Evolutionary conservation across 2,797 vertebrate genomes (phyloP).

Genomic region (Cichlasoma orientale): DNA sequence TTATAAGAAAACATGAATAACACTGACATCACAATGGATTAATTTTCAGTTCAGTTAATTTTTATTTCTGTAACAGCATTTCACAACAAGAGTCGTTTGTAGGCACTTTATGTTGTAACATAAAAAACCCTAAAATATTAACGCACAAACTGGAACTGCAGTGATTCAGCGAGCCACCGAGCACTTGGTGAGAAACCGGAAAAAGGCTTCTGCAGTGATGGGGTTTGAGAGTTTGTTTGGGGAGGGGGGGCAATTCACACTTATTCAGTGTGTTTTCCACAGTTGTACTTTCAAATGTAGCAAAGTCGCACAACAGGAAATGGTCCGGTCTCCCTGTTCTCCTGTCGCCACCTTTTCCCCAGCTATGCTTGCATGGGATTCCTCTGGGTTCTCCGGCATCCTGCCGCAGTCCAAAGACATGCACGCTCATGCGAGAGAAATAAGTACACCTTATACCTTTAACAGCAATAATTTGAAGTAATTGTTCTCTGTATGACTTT

Average conservation of each 20-base stretch:
- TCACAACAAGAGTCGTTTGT: neutral
- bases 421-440: too few species aligned
- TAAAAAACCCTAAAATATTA: neutral
- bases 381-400: neutral
- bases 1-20: slow-evolving; percentile 28
- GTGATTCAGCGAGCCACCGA: neutral
- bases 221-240: too few species aligned
- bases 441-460: too few species aligned
- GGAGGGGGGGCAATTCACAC: neutral
- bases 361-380: neutral
- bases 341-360: neutral
- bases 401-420: neutral
- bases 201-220: neutral
- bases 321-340: neutral
- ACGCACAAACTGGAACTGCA: neutral
- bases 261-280: neutral
- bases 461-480: too few species aligned
- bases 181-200: neutral
- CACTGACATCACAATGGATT: slow-evolving; percentile 10
- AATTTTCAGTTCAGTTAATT: neutral
- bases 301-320: neutral
- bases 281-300: neutral
- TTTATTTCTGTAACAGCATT: neutral
- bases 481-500: too few species aligned
- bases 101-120: neutral